Percentiles rank a stretch among this genome's conserved stretches.
These are phyloP conservation scores for Sesia bembeciformis DNA, from an alignment of 2,888 invertebrate genomes.

Conservation along the genomic window DNA sequence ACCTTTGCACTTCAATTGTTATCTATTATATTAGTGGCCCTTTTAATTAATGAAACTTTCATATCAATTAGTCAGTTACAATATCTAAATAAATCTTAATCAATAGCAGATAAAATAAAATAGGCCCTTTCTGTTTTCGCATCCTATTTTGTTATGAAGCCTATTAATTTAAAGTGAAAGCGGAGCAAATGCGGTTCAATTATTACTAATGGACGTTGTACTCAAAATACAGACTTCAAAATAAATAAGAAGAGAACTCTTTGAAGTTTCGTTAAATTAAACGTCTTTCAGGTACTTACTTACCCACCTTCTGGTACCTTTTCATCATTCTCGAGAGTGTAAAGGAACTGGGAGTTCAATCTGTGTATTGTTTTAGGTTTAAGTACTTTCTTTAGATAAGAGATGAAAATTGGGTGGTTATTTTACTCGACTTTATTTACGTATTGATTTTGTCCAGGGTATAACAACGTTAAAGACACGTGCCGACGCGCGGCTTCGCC, in stretches of 20 bases:
- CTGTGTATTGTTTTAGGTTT: conserved; percentile 5
- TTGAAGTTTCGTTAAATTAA: conserved; percentile 8
- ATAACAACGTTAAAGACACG: conserved; percentile 29
- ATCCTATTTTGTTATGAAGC: background rate
- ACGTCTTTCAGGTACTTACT: conserved; percentile 5
- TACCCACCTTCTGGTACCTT: conserved; percentile 2
- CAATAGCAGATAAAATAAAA: background rate
- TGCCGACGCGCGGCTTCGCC: conserved; percentile 28
- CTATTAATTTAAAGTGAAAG: conserved; percentile 6
- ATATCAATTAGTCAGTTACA: no score
- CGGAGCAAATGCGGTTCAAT: conserved; percentile 21
- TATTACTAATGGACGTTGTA: conserved; percentile 19
- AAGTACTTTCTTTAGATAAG: background rate
- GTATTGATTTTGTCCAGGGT: conserved; percentile 19
- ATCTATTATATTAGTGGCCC: no score
- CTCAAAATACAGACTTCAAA: conserved; percentile 14
- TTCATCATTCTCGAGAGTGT: conserved; percentile 5
- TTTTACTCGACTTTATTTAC: background rate
- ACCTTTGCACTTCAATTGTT: no score
- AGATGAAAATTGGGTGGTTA: background rate
- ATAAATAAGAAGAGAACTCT: conserved; percentile 11
- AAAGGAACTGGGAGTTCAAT: conserved; percentile 7
- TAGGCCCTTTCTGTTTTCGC: background rate
- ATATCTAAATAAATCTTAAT: background rate
- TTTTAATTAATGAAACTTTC: no score